Percentiles rank a stretch among this genome's conserved stretches.
phyloP scores from a whole-genome alignment of 2,888 invertebrate species.

The Ophioninae sp. region DNA sequence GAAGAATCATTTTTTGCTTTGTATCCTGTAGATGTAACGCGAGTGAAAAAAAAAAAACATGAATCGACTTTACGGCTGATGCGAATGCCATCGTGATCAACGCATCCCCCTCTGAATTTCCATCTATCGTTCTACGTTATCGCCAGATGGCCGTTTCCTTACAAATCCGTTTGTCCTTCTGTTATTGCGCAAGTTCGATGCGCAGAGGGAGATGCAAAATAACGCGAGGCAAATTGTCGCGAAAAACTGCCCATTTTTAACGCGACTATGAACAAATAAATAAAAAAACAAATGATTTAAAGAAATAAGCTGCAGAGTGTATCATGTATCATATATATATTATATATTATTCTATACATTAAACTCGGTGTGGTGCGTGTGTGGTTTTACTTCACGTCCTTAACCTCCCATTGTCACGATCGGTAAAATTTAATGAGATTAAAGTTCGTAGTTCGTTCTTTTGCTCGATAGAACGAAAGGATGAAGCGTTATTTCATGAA shows the following conservation, averaged over 20 bases:
- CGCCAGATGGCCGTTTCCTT: neutral
- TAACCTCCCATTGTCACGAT: too few species aligned
- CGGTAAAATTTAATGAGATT: too few species aligned
- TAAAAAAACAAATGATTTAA: constrained; percentile 1
- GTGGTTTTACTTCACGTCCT: constrained; percentile 57
- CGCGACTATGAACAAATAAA: constrained; percentile 35
- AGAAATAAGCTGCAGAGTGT: constrained; percentile 46
- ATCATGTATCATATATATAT: constrained; percentile 38
- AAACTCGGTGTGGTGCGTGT: constrained; percentile 15
- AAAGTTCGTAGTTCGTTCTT: neutral
- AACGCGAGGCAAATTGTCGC: neutral
- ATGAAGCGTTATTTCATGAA: too few species aligned
- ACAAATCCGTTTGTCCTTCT: constrained; percentile 1
- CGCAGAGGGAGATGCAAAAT: neutral
- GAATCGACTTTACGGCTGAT: neutral
- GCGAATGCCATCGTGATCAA: neutral
- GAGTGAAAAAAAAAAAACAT: neutral
- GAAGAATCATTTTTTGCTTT: constrained; percentile 4
- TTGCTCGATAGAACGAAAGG: neutral
- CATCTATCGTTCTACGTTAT: neutral
- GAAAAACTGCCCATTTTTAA: constrained; percentile 33
- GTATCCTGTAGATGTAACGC: constrained; percentile 1
- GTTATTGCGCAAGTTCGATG: neutral
- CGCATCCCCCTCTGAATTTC: neutral
- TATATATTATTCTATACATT: constrained; percentile 20